Conservation (phyloP, 2,888 invertebrate genomes). For the Metacarcinus magister region DNA sequence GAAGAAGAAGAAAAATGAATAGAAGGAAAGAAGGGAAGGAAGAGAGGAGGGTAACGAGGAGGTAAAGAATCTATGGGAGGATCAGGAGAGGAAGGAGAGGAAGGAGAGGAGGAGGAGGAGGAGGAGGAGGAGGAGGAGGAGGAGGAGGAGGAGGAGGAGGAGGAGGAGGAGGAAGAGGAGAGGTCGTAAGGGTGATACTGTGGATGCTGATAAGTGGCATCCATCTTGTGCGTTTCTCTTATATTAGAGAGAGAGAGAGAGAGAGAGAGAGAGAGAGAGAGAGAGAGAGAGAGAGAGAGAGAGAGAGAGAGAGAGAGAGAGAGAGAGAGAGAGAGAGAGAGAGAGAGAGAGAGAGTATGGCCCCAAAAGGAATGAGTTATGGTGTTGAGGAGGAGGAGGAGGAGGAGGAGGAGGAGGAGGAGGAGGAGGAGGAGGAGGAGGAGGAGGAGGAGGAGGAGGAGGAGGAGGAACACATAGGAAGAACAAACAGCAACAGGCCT, state of each 20-base stretch:
- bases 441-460: background rate
- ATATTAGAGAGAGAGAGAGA: constrained; percentile 5
- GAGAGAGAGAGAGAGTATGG: constrained; percentile 13
- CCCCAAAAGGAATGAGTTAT: background rate
- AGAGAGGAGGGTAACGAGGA: background rate
- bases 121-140: constrained; percentile 26
- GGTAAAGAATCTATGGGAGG: background rate
- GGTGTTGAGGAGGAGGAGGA: background rate
- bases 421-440: constrained; percentile 40
- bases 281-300: background rate
- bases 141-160: constrained; percentile 26
- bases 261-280: background rate
- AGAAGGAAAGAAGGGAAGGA: background rate
- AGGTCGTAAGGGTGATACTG: too few species aligned
- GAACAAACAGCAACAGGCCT: too few species aligned
- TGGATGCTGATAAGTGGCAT: too few species aligned
- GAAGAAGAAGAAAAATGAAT: background rate
- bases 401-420: background rate
- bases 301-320: constrained; percentile 7
- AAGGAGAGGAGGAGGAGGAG: too few species aligned
- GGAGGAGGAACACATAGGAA: too few species aligned
- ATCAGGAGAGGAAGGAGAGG: background rate
- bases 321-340: background rate
- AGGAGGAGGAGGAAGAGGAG: background rate
- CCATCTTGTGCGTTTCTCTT: too few species aligned